Conservation (phyloP, 2,797 vertebrate species). For the Lophura swinhoii region DNA sequence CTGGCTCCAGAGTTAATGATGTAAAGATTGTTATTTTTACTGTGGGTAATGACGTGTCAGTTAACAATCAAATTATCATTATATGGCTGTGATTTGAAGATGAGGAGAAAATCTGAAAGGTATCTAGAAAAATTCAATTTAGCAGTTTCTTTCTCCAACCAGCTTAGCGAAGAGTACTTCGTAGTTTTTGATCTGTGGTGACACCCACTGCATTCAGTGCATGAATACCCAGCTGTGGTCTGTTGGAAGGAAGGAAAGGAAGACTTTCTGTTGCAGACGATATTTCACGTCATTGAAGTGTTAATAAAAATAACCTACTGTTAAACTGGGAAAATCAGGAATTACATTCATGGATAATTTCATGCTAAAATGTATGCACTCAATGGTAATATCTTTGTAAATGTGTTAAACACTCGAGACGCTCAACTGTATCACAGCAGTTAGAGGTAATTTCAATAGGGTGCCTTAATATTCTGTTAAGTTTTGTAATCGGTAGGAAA, state of each 20-base stretch:
- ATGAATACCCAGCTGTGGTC: not conserved
- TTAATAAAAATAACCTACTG: not conserved
- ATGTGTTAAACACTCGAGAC: not conserved
- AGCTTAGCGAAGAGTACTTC: not conserved
- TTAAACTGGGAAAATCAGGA: not conserved
- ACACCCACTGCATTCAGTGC: not conserved
- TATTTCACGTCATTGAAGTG: not conserved
- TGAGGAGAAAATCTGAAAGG: not conserved
- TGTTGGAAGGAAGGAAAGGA: not conserved
- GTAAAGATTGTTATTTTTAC: conserved; percentile 34
- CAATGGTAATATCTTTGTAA: not conserved
- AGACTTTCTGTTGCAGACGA: not conserved
- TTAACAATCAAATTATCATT: conserved; percentile 49
- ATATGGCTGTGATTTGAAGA: not conserved
- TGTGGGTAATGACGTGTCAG: conserved; percentile 5
- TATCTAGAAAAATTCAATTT: not conserved
- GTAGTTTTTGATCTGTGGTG: not conserved
- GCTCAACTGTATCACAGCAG: not conserved
- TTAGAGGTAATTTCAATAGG: not conserved
- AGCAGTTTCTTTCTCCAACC: not conserved
- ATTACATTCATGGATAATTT: not conserved
- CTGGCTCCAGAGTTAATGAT: conserved; percentile 44
- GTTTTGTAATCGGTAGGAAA: not conserved
- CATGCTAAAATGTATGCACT: not conserved
- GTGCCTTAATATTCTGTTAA: not conserved